phyloP scores from a whole-genome alignment of 1,140 invertebrate genomes.

The Atta texana region DNA sequence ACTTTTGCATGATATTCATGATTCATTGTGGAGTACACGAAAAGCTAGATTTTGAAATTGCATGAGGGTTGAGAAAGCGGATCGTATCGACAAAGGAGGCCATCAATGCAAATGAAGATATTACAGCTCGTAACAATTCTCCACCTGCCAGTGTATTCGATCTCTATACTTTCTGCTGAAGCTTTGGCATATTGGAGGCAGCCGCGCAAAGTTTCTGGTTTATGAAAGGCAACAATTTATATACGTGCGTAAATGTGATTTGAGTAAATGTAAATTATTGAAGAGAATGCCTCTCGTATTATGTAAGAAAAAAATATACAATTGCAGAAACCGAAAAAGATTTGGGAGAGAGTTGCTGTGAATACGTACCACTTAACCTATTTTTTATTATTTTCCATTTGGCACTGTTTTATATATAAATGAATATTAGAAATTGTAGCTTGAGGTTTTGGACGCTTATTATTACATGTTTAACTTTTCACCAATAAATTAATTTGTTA shows the following conservation, averaged over 20 bases:
- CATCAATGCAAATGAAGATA: slow-evolving; percentile 82
- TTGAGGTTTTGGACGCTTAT: too few species aligned
- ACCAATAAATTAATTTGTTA: too few species aligned
- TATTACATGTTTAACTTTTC: too few species aligned
- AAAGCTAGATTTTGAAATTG: slow-evolving; percentile 26
- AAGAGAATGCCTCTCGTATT: not conserved
- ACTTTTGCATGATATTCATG: not conserved
- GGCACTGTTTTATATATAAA: too few species aligned
- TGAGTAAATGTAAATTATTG: not conserved
- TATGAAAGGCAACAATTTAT: slow-evolving; percentile 39
- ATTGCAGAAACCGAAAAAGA: not conserved
- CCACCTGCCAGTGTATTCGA: slow-evolving; percentile 51
- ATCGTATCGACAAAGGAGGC: slow-evolving; percentile 73
- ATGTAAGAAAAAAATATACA: not conserved
- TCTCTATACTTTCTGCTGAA: slow-evolving; percentile 23
- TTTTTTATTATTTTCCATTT: too few species aligned
- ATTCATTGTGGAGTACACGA: slow-evolving; percentile 19
- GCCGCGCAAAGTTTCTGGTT: slow-evolving; percentile 1
- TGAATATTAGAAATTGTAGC: too few species aligned
- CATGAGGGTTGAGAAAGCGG: slow-evolving; percentile 31
- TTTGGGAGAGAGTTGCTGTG: not conserved
- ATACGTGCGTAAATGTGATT: slow-evolving; percentile 15
- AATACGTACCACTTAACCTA: too few species aligned
- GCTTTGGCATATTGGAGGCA: not conserved
- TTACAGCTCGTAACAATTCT: slow-evolving; percentile 68